Evolutionary conservation across 1,140 invertebrate species (phyloP), one percentile per base, ranked within the genome.

Genomic region (Drosophila melanica): DNA sequence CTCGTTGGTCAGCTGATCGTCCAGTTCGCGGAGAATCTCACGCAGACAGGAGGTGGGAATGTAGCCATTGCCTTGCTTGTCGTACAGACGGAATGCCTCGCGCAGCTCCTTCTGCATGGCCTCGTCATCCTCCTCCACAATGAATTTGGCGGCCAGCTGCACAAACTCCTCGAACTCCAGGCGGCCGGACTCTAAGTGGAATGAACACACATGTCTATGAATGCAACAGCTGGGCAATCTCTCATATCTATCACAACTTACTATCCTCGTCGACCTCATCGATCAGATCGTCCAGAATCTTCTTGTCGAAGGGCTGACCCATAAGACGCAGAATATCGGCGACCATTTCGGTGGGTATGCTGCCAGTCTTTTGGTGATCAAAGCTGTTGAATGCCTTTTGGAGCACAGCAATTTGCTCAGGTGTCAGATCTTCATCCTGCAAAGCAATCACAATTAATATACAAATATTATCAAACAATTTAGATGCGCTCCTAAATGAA

Each of bases 301-400:
- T 96, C 92, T 98, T 98, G 93, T 98, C 98, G 93, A 98, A 98
- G 20, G 97, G 97, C 92, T 98, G 98, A 76, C 81, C 79, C 97
- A 99, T 98, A 91, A 98, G 95, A 85, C 97, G 94, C 42, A 99
- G 94, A 90, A 99, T 98, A 91, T 98, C 97, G 41, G 96, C 96
- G 23, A 99, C 97, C 95, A 98, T 97, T 92, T 98, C 98, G 74
- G 96, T 97, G 69, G 97, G 96, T 92, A 99, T 99, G 90, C 96
- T 97, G 75, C 98, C 98, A 74, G 96, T 97, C 92, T 97, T 97
- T 90, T 98, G 97, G 86, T 96, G 95, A 94, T 99, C 98, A 92
- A 99, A 99, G 92, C 97, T 98, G 94, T 98, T 97, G 93, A 99
- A 99, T 47, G 98, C 98, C 93, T 98, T 98, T 89, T 96, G 96